Evolutionary conservation across 1,140 invertebrate species (phyloP), one percentile per base, ranked within the genome.

Genomic region (Neodiprion pinetum): DNA sequence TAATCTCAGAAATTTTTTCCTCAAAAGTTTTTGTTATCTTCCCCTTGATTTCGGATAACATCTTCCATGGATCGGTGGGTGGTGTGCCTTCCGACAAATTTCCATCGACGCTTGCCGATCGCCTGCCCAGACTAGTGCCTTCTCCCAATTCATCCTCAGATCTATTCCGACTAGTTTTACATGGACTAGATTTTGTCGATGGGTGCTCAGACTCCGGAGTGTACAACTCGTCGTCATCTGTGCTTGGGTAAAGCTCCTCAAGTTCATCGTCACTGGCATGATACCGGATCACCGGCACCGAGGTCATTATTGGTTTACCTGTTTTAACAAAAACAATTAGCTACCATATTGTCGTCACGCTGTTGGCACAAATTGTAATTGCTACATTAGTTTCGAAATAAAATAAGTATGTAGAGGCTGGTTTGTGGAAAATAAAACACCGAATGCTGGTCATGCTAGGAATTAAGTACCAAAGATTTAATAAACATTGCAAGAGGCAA

Each of bases 261-360:
- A 94, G 82, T 84, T 93, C 92, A 78, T 94, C 93, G 79, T 92
- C 92, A 78, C 91, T 93, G 48, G 92, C 91, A 88, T 93, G 92
- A 80, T 93, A 94, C 82, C 91, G 91, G 78, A 94, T 92, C 14
- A 91, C 88, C 69, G 91, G 91, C 74, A 91, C 90, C 23, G 92
- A 92, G 69, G 92, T 90, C 61, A 91, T 91, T 47, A 92, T 90
- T 67, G 92, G 86, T 89, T 93, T 93, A 80, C 92, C 93, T 94
- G 80, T 48, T 82, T 87, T 85, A 73, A 76, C 80, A 78, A 75
- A 78, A 17, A 77, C 76, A 21, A 71, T 69, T 70, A 65, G 61
- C 9, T 40, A 12, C n/a, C 11, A 11, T 14, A 72, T 14, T 4
- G 47, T n/a, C 12, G 11, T 70, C 28, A n/a, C 14, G 4, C 23